A percentile compares a stretch with the other conserved stretches of the same genome.
Conservation (phyloP, 2,888 invertebrate genomes). For the Zhuqinia jingwanae region DNA sequence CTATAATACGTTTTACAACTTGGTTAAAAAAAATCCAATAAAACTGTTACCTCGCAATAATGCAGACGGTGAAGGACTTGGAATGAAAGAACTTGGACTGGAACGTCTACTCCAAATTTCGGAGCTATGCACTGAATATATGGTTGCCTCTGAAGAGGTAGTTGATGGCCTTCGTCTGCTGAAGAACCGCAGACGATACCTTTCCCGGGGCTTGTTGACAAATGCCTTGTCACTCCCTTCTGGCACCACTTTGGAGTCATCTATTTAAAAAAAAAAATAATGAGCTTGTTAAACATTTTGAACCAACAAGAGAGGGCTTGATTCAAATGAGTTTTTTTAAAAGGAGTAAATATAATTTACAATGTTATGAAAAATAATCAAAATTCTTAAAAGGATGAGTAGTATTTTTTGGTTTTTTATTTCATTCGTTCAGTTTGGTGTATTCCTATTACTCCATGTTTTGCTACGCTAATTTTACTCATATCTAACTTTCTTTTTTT, state of each 20-base stretch:
- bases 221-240: constrained; percentile 33
- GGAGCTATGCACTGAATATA: constrained; percentile 66
- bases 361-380: no score
- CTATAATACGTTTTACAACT: no score
- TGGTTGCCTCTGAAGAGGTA: constrained; percentile 51
- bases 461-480: no score
- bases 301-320: no score
- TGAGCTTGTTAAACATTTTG: neutral
- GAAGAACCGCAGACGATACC: constrained; percentile 56
- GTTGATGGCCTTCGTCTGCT: constrained; percentile 53
- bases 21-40: no score
- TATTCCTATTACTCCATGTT: no score
- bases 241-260: constrained; percentile 54
- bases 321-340: no score
- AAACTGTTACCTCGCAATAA: constrained; percentile 32
- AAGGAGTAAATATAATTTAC: no score
- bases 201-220: constrained; percentile 23
- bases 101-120: constrained; percentile 60
- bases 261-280: constrained; percentile 8
- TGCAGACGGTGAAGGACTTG: constrained; percentile 24
- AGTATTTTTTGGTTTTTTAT: no score
- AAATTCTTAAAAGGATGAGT: no score
- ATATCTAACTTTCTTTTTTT: no score
- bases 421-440: no score
- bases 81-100: constrained; percentile 14